Conservation (phyloP, 2,113 vertebrate species). For the Chroicocephalus ridibundus region DNA sequence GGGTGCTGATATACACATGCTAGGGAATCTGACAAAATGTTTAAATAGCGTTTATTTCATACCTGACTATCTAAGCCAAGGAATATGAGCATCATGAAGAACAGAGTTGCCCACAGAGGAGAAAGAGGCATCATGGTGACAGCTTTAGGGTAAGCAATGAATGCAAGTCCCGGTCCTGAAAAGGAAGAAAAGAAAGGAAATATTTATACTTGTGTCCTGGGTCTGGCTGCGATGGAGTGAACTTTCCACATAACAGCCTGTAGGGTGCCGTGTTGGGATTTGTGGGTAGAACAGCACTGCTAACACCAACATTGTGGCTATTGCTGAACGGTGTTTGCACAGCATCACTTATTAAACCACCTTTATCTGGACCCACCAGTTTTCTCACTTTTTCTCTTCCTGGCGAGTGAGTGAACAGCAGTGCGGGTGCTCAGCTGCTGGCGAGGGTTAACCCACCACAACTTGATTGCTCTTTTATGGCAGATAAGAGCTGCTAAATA, state of each 20-base stretch:
- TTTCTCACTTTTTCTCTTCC: neutral
- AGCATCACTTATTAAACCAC: neutral
- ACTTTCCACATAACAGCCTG: neutral
- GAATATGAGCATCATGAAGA: conserved; percentile 99
- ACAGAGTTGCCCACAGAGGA: conserved; percentile 93
- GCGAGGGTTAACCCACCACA: neutral
- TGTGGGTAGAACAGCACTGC: neutral
- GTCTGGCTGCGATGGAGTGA: neutral
- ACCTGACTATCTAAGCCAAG: conserved; percentile 98
- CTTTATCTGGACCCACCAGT: no score
- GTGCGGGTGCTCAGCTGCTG: neutral
- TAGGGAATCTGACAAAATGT: neutral
- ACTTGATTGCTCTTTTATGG: neutral
- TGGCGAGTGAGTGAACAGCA: neutral
- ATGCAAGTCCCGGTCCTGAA: conserved; percentile 94
- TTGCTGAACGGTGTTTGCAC: neutral
- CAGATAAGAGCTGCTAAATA: neutral
- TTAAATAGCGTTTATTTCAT: neutral
- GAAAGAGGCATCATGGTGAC: conserved; percentile 99
- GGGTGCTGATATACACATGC: neutral
- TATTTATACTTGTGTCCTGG: neutral
- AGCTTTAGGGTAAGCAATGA: conserved; percentile 98
- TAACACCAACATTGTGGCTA: neutral
- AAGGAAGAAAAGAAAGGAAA: neutral
- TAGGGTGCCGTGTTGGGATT: neutral